phyloP scores from a whole-genome alignment of 2,113 vertebrate species.

The Anseranas semipalmata region DNA sequence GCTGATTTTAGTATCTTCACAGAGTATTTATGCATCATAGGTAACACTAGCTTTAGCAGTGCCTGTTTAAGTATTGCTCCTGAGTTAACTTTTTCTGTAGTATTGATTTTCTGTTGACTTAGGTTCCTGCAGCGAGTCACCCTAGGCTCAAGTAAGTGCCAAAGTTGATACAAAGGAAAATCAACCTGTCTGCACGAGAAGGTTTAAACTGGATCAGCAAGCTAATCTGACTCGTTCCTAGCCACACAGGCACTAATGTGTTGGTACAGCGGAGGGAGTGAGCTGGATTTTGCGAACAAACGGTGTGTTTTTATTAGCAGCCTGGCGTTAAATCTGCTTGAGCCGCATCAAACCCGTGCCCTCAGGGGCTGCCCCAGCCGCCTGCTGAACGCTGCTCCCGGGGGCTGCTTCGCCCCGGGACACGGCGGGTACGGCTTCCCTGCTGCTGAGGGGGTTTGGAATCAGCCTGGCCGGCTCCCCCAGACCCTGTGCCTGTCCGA shows the following conservation, averaged over 20 bases:
- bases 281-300: constrained; percentile 3
- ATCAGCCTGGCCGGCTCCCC: no score
- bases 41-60: background rate
- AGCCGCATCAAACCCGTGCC: background rate
- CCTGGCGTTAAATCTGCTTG: background rate
- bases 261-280: background rate
- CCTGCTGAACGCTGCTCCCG: background rate
- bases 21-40: background rate
- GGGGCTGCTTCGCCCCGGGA: background rate
- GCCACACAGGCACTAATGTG: background rate
- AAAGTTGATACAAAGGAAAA: constrained; percentile 23
- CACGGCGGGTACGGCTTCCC: background rate
- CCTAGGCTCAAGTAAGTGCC: background rate
- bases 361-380: background rate
- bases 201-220: constrained; percentile 40
- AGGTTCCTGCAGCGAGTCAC: background rate
- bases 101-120: constrained; percentile 43
- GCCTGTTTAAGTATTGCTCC: background rate
- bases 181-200: background rate
- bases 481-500: no score
- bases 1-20: background rate
- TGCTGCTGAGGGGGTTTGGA: no score
- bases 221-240: constrained; percentile 2
- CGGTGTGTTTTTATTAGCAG: constrained; percentile 20
- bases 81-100: background rate